A percentile compares a stretch with the other conserved stretches of the same genome.
These are phyloP conservation scores for Adelges cooleyi DNA, from an alignment of 1,140 invertebrate species.

Conservation along the genomic window DNA sequence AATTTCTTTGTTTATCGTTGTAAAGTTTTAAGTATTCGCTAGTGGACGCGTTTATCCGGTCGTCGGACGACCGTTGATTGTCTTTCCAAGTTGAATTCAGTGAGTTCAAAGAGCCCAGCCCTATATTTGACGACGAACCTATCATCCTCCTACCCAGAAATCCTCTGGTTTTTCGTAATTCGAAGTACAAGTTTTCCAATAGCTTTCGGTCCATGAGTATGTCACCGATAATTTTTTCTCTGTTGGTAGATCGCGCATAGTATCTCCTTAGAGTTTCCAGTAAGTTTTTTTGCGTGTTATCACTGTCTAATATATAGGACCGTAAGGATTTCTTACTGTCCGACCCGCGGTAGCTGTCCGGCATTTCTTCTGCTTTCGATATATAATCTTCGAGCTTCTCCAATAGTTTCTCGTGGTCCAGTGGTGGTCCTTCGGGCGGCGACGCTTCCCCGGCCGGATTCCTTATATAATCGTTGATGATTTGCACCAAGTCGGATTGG, in stretches of 20 bases:
- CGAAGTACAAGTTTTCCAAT: slow-evolving; percentile 58
- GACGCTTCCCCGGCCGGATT: slow-evolving; percentile 32
- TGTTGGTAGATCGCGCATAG: slow-evolving; percentile 50
- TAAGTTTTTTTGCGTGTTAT: slow-evolving; percentile 45
- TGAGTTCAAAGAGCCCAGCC: not conserved
- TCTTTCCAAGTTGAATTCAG: not conserved
- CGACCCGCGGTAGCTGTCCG: not conserved
- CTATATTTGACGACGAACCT: slow-evolving; percentile 7
- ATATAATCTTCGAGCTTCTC: slow-evolving; percentile 52
- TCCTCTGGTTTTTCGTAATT: slow-evolving; percentile 53
- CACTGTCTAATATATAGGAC: slow-evolving; percentile 40
- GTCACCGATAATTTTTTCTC: slow-evolving; percentile 55
- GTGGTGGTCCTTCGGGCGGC: slow-evolving; percentile 32
- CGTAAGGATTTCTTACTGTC: slow-evolving; percentile 33
- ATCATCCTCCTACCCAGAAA: slow-evolving; percentile 42
- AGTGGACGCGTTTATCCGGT: slow-evolving; percentile 38
- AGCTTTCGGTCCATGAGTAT: slow-evolving; percentile 56
- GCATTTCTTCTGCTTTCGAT: slow-evolving; percentile 37
- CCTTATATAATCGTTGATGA: slow-evolving; percentile 42
- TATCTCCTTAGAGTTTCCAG: slow-evolving; percentile 54
- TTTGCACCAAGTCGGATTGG: slow-evolving; percentile 24
- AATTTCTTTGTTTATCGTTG: slow-evolving; percentile 31
- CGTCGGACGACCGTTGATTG: slow-evolving; percentile 36
- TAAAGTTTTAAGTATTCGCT: slow-evolving; percentile 33
- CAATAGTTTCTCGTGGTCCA: slow-evolving; percentile 52